Conservation (phyloP, 2,797 vertebrate species). For the Eulemur albifrons region DNA sequence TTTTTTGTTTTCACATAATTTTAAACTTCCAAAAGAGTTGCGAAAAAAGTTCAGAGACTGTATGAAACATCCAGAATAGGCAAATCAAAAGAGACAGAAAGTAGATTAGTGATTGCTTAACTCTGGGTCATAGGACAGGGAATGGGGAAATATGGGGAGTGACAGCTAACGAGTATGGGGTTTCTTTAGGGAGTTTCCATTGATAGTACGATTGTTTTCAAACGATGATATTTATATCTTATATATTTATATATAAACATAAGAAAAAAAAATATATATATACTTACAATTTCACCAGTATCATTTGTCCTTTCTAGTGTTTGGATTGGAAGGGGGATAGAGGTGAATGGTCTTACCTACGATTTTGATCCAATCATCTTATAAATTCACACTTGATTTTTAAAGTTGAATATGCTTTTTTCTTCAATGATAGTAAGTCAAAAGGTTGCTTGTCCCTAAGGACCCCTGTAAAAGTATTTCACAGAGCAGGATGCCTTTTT, state of each 20-base stretch:
- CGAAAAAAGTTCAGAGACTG: not conserved
- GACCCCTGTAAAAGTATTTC: not conserved
- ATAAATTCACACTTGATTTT: constrained; percentile 34
- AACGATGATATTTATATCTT: not conserved
- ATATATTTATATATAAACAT: not conserved
- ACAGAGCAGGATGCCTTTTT: not conserved
- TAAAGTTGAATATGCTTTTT: not conserved
- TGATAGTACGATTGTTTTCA: not conserved
- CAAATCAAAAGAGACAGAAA: not conserved
- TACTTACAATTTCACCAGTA: not conserved
- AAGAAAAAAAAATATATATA: not conserved
- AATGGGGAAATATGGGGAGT: not conserved
- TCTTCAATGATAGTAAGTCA: not conserved
- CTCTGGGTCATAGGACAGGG: not conserved
- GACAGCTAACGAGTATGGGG: not conserved
- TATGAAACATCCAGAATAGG: not conserved
- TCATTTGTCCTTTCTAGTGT: not conserved
- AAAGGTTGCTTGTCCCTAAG: not conserved
- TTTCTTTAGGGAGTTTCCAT: not conserved
- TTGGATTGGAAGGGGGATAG: not conserved
- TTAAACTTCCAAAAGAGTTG: not conserved
- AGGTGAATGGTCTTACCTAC: not conserved
- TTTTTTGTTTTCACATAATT: not conserved
- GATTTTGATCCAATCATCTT: not conserved
- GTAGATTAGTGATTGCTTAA: not conserved